phyloP scores from a whole-genome alignment of 2,113 vertebrate genomes.

The Anguilla japonica region DNA sequence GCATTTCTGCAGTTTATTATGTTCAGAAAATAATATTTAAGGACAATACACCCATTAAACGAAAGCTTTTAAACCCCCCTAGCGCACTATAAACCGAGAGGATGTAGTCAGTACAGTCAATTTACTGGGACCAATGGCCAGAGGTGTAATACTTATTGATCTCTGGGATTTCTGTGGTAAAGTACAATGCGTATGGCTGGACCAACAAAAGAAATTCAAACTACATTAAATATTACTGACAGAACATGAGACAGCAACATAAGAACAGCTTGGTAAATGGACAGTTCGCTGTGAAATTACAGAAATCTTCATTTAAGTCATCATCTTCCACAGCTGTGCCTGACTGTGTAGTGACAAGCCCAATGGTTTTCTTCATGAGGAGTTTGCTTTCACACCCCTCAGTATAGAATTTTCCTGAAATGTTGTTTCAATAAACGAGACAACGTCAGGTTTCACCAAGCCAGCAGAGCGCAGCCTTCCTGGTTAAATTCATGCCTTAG shows the following conservation, averaged over 20 bases:
- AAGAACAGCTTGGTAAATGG: background rate
- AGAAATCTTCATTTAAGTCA: background rate
- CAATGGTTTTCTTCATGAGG: no score
- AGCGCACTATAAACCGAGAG: background rate
- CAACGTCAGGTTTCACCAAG: no score
- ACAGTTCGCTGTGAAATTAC: background rate
- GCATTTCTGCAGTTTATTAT: background rate
- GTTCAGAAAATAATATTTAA: background rate
- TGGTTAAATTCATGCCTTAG: no score
- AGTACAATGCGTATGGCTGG: background rate
- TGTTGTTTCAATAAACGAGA: background rate
- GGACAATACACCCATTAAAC: background rate
- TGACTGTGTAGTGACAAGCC: no score
- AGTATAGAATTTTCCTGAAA: background rate
- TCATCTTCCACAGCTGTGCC: background rate
- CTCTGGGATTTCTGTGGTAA: background rate
- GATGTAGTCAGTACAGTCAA: background rate
- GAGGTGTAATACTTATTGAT: background rate
- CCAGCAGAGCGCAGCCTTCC: no score
- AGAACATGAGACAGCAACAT: background rate
- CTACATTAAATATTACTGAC: background rate
- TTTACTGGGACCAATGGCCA: background rate
- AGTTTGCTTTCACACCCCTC: no score
- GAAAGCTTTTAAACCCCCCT: background rate
- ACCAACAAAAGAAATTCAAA: background rate